Evolutionary conservation across 2,797 vertebrate genomes (phyloP).

Genomic region (Lateolabrax maculatus): DNA sequence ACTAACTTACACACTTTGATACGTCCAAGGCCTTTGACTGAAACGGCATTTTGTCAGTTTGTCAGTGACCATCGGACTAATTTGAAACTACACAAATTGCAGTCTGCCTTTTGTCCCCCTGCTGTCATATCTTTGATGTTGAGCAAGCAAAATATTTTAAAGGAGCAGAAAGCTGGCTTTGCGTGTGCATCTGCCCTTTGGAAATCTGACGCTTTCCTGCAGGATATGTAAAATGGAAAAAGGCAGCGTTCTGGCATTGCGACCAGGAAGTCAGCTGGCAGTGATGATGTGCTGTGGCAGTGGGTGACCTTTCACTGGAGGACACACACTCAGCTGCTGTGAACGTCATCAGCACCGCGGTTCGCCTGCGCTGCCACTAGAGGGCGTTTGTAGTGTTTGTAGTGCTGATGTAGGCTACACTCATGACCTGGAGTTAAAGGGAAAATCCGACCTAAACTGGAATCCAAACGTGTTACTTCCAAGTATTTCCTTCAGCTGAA

Average conservation of each 20-base stretch:
- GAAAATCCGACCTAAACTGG: constrained; percentile 42
- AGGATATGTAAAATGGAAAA: constrained; percentile 48
- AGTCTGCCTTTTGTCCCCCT: neutral
- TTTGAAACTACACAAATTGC: neutral
- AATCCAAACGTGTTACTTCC: constrained; percentile 11
- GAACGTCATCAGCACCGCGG: constrained; percentile 79
- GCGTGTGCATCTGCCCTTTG: constrained; percentile 12
- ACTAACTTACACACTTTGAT: neutral
- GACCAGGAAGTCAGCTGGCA: constrained; percentile 69
- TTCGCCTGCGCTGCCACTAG: constrained; percentile 66
- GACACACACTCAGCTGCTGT: constrained; percentile 80
- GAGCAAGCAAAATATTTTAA: constrained; percentile 25
- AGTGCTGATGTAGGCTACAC: constrained; percentile 34
- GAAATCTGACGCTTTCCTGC: constrained; percentile 60
- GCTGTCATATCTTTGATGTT: neutral
- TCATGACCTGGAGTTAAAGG: constrained; percentile 59
- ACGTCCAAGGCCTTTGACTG: constrained; percentile 1
- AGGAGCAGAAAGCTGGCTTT: constrained; percentile 19
- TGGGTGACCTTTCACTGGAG: constrained; percentile 86
- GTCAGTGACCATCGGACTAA: neutral
- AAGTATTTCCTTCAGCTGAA: neutral
- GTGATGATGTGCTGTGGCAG: constrained; percentile 78
- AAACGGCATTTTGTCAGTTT: neutral
- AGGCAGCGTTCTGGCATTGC: constrained; percentile 54
- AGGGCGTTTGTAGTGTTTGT: constrained; percentile 51